Conservation (phyloP, 2,113 vertebrate species). For the Nymphicus hollandicus region DNA sequence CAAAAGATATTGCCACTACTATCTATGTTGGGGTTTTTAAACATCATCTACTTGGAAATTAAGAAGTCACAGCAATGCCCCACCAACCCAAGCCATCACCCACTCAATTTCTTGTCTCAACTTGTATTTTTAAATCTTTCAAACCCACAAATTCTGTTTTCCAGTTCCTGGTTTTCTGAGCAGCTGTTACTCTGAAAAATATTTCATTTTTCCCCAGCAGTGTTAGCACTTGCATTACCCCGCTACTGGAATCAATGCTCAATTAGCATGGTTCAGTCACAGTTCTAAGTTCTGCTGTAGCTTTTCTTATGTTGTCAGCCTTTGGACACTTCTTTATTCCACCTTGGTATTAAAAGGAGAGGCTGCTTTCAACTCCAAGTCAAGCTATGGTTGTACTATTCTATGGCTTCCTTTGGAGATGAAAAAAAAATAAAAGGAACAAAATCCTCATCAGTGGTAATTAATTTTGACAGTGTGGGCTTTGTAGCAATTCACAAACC, state of each 20-base stretch:
- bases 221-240: not conserved
- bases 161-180: not conserved
- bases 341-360: slow-evolving; percentile 46
- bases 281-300: slow-evolving; percentile 3
- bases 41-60: not conserved
- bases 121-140: not conserved
- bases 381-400: slow-evolving; percentile 60
- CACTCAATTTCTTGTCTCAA: not conserved
- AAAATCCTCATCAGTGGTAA: slow-evolving; percentile 72
- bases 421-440: slow-evolving; percentile 42
- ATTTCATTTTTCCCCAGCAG: not conserved
- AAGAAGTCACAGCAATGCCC: not conserved
- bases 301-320: not conserved
- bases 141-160: not conserved
- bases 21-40: not conserved
- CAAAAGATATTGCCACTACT: not conserved
- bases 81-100: not conserved
- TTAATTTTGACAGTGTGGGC: slow-evolving; percentile 77
- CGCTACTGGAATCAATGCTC: not conserved
- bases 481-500: slow-evolving; percentile 80
- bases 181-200: not conserved
- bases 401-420: slow-evolving; percentile 37
- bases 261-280: slow-evolving; percentile 6
- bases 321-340: slow-evolving; percentile 42
- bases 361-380: slow-evolving; percentile 54